phyloP scores from a whole-genome alignment of 2,113 vertebrate genomes.

The Sitta europaea region DNA sequence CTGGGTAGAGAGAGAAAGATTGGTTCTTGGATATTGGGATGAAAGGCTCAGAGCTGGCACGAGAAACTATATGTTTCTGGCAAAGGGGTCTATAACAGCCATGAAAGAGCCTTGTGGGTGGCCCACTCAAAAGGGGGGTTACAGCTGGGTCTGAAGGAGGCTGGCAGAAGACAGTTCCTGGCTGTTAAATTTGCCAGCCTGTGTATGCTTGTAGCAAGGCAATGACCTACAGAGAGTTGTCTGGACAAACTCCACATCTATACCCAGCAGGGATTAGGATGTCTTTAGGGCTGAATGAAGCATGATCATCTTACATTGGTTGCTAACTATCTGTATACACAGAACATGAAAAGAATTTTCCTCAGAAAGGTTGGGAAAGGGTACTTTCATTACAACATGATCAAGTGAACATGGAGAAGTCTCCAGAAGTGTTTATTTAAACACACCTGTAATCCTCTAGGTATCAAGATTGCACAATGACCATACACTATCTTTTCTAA shows the following conservation, averaged over 20 bases:
- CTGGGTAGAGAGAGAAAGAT: neutral
- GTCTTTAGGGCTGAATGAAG: neutral
- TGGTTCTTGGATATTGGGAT: neutral
- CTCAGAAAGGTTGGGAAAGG: neutral
- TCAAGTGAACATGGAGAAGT: neutral
- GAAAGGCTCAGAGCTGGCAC: conserved; percentile 41
- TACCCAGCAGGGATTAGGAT: neutral
- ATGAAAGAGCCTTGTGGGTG: conserved; percentile 58
- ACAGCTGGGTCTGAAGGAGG: neutral
- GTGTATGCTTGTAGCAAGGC: conserved; percentile 1
- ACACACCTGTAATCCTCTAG: neutral
- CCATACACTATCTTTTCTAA: neutral
- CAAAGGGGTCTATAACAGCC: neutral
- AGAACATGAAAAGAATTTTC: neutral
- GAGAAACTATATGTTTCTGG: conserved; percentile 20
- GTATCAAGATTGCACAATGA: neutral
- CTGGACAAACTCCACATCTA: neutral
- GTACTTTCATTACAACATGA: neutral
- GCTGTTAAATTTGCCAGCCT: neutral
- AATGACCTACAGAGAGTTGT: neutral
- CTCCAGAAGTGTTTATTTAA: neutral
- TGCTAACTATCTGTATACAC: neutral
- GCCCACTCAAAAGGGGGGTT: neutral
- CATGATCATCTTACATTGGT: neutral
- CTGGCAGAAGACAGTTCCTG: conserved; percentile 26